A percentile compares a stretch with the other conserved stretches of the same genome.
phyloP scores from a whole-genome alignment of 2,888 invertebrate genomes.

The Agrilus biguttatus region DNA sequence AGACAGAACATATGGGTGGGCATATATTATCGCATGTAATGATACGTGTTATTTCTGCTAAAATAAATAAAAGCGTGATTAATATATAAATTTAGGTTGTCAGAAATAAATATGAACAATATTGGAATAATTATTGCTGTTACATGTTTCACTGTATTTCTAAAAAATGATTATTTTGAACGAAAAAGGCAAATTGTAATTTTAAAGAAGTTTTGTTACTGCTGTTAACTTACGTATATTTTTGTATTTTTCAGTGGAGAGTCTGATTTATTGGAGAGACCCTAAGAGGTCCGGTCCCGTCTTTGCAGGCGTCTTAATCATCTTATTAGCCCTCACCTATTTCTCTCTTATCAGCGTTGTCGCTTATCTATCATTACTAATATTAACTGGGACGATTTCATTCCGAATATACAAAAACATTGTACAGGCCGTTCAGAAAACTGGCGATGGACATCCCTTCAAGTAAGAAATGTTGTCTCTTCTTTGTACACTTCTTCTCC shows the following conservation, averaged over 20 bases:
- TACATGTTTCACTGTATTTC: no score
- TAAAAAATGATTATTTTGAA: no score
- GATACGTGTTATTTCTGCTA: background rate
- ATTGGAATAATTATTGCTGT: no score
- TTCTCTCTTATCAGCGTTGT: conserved; percentile 92
- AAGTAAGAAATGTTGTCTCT: conserved; percentile 48
- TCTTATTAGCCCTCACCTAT: conserved; percentile 86
- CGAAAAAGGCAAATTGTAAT: no score
- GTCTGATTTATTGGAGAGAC: conserved; percentile 96
- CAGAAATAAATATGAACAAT: background rate
- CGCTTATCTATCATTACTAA: conserved; percentile 79
- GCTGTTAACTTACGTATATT: background rate
- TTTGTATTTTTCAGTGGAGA: conserved; percentile 57
- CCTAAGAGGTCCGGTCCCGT: conserved; percentile 88
- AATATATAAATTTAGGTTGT: conserved; percentile 1
- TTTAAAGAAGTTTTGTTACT: no score
- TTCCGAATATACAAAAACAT: conserved; percentile 95
- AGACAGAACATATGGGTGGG: conserved; percentile 17
- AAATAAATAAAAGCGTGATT: background rate
- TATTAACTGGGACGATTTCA: conserved; percentile 74
- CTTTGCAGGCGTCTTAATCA: conserved; percentile 76
- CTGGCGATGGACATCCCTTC: conserved; percentile 93
- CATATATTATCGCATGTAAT: no score
- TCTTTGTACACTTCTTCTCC: background rate
- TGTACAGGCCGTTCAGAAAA: conserved; percentile 91